These are phyloP conservation scores for Pungitius pungitius DNA, from an alignment of 2,113 vertebrate genomes.

Conservation along the genomic window DNA sequence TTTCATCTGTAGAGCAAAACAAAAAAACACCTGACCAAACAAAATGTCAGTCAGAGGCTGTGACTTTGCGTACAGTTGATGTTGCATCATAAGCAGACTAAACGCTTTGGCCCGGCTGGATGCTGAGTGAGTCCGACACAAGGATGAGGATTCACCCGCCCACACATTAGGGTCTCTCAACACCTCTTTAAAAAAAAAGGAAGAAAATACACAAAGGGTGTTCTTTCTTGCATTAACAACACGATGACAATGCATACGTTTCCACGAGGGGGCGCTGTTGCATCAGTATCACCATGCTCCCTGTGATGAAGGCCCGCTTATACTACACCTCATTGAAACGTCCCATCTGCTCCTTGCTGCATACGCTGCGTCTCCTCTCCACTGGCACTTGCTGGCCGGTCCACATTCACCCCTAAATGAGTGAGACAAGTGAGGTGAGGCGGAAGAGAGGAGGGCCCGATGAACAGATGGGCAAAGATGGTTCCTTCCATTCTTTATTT, in stretches of 20 bases:
- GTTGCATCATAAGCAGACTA: neutral
- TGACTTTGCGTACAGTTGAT: neutral
- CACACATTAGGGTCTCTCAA: neutral
- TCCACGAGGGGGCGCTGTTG: constrained; percentile 60
- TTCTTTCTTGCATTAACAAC: too few relatives aligned
- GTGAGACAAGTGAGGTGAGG: constrained; percentile 69
- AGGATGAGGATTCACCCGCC: constrained; percentile 5
- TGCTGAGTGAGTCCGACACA: constrained; percentile 17
- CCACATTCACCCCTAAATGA: constrained; percentile 55
- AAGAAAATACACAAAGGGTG: neutral
- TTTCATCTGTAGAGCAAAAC: neutral
- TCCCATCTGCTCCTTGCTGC: constrained; percentile 57
- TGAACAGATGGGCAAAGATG: constrained; percentile 55
- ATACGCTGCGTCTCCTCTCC: constrained; percentile 28
- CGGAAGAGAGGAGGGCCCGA: constrained; percentile 50
- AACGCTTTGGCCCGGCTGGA: constrained; percentile 9
- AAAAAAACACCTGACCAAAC: neutral
- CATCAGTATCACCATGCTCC: neutral
- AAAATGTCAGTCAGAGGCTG: neutral
- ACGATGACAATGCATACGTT: neutral
- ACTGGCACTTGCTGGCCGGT: constrained; percentile 24
- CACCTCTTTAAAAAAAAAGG: too few relatives aligned
- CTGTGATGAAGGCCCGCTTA: neutral
- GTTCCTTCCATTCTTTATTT: constrained; percentile 15
- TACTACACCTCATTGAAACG: constrained; percentile 54